Conservation (phyloP, 1,140 invertebrate species). For the Mactra quadrangularis region DNA sequence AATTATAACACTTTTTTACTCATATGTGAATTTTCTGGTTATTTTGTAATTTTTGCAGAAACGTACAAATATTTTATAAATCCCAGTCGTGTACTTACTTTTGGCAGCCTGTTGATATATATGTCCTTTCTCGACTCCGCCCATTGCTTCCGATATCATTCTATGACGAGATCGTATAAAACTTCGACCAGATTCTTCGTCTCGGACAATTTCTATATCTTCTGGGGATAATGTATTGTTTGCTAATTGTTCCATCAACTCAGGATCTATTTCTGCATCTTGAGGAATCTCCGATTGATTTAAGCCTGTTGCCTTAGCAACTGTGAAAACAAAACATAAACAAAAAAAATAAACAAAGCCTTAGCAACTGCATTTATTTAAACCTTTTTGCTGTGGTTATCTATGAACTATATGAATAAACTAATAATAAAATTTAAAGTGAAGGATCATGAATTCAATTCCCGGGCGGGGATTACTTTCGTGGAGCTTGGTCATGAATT, state of each 20-base stretch:
- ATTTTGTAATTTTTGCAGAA: too few relatives aligned
- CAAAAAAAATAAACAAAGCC: background rate
- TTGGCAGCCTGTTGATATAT: constrained; percentile 70
- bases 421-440: too few relatives aligned
- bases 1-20: too few relatives aligned
- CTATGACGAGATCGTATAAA: constrained; percentile 70
- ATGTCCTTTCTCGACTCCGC: constrained; percentile 77
- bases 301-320: constrained; percentile 72
- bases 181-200: constrained; percentile 73
- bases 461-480: too few relatives aligned
- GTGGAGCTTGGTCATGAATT: too few relatives aligned
- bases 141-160: constrained; percentile 67
- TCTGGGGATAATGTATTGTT: constrained; percentile 75
- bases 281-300: constrained; percentile 67
- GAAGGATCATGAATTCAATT: too few relatives aligned
- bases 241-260: constrained; percentile 75
- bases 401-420: background rate
- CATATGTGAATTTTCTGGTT: too few relatives aligned
- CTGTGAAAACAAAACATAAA: constrained; percentile 46
- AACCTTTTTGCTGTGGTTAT: background rate
- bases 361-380: background rate
- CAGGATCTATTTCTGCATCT: constrained; percentile 77
- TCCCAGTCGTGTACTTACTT: constrained; percentile 63
- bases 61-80: too few relatives aligned
- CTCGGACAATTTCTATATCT: constrained; percentile 77